A percentile compares a stretch with the other conserved stretches of the same genome.
These are phyloP conservation scores for Drosophila kambysellisi DNA, from an alignment of 2,888 invertebrate genomes.

Conservation along the genomic window DNA sequence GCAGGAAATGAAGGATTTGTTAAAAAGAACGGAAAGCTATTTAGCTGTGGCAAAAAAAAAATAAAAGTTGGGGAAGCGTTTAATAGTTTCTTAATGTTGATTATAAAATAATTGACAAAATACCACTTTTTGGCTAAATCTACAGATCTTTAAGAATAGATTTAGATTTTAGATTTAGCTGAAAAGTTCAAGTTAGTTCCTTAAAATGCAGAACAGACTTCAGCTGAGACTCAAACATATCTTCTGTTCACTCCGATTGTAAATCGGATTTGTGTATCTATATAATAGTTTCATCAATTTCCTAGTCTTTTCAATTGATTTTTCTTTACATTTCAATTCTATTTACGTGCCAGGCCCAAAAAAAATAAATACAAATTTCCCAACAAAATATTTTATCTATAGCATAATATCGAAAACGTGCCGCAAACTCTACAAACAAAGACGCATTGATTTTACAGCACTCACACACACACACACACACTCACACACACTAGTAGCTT, in stretches of 20 bases:
- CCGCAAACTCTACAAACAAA: conserved; percentile 6
- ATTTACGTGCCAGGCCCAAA: not conserved
- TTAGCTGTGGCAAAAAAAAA: conserved; percentile 4
- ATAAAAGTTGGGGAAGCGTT: conserved; percentile 5
- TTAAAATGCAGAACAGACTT: not conserved
- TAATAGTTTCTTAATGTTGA: conserved; percentile 1
- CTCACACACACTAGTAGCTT: not conserved
- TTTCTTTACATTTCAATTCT: conserved; percentile 1
- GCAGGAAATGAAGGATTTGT: conserved; percentile 60
- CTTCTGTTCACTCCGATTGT: not conserved
- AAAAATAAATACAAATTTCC: not conserved
- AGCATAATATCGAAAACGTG: conserved; percentile 20
- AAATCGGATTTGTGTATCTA: not conserved
- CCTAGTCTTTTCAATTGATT: not conserved
- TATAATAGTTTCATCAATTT: conserved; percentile 1
- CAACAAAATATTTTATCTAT: conserved; percentile 11
- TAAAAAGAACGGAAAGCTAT: conserved; percentile 17
- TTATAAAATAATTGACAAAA: not conserved
- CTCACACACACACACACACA: not conserved
- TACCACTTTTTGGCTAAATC: not conserved
- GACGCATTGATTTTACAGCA: conserved; percentile 9
- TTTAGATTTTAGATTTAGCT: no score
- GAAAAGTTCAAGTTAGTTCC: not conserved
- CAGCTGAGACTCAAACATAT: not conserved
- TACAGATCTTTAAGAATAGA: no score